Evolutionary conservation across 2,797 vertebrate genomes (phyloP).

Genomic region (Pteronotus mesoamericanus): DNA sequence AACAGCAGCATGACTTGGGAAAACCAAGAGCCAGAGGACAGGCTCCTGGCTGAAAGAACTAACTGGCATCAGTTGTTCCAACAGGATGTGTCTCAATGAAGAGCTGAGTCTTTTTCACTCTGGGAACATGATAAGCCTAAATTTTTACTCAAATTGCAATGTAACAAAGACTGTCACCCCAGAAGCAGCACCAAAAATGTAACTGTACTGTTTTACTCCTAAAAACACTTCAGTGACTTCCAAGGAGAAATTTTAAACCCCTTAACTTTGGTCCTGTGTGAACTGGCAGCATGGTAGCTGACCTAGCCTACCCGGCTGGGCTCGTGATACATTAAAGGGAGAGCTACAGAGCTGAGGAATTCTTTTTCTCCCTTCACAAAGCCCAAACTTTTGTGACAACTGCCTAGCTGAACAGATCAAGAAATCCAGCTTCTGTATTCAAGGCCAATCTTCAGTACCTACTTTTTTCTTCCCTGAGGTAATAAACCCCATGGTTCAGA

Average conservation of each 20-base stretch:
- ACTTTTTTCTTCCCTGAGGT: background rate
- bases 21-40: background rate
- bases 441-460: background rate
- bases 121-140: background rate
- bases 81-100: background rate
- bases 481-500: background rate
- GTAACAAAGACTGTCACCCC: background rate
- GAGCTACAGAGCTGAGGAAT: background rate
- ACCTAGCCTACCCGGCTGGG: background rate
- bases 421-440: background rate
- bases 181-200: background rate
- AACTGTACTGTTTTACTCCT: background rate
- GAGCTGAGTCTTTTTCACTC: background rate
- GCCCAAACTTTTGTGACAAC: background rate
- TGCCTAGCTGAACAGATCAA: background rate
- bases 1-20: too few relatives aligned
- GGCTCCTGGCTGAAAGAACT: background rate
- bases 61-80: background rate
- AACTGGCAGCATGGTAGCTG: background rate
- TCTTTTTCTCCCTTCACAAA: background rate
- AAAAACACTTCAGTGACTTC: background rate
- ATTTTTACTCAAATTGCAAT: background rate
- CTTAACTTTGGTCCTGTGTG: background rate
- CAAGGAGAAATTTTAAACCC: background rate
- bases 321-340: background rate